These are phyloP conservation scores for Chrysomela aeneicollis DNA, from an alignment of 2,888 invertebrate species.

Conservation along the genomic window DNA sequence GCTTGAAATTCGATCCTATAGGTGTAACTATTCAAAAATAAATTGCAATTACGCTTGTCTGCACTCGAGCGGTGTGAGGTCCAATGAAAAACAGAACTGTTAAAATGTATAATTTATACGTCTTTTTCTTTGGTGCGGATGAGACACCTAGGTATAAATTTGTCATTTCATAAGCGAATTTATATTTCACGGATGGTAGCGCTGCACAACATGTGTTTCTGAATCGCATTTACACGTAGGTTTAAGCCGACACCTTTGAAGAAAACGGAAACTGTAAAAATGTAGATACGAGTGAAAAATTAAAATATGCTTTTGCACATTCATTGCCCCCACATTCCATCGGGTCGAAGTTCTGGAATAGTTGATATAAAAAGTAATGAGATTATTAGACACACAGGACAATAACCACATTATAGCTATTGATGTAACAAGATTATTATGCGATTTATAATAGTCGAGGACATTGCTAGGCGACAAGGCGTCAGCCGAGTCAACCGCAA, in stretches of 20 bases:
- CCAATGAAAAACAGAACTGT: slow-evolving; percentile 39
- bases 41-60: slow-evolving; percentile 36
- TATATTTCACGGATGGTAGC: slow-evolving; percentile 42
- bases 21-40: slow-evolving; percentile 36
- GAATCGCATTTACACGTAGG: slow-evolving; percentile 30
- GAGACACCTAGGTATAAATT: slow-evolving; percentile 38
- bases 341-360: too few relatives aligned
- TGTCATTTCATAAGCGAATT: slow-evolving; percentile 39
- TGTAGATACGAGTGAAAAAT: neutral
- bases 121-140: slow-evolving; percentile 33
- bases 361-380: too few relatives aligned
- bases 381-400: too few relatives aligned
- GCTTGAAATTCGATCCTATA: slow-evolving; percentile 25
- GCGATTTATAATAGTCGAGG: too few relatives aligned
- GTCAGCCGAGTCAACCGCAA: too few relatives aligned
- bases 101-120: slow-evolving; percentile 39
- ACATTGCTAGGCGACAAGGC: too few relatives aligned
- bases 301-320: too few relatives aligned
- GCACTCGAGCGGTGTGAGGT: slow-evolving; percentile 44
- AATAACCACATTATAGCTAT: too few relatives aligned
- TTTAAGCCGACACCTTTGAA: neutral
- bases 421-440: too few relatives aligned
- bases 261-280: neutral
- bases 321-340: too few relatives aligned
- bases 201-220: slow-evolving; percentile 28